These are phyloP conservation scores for Spheniscus mendiculus DNA, from an alignment of 2,113 vertebrate genomes.

Conservation along the genomic window DNA sequence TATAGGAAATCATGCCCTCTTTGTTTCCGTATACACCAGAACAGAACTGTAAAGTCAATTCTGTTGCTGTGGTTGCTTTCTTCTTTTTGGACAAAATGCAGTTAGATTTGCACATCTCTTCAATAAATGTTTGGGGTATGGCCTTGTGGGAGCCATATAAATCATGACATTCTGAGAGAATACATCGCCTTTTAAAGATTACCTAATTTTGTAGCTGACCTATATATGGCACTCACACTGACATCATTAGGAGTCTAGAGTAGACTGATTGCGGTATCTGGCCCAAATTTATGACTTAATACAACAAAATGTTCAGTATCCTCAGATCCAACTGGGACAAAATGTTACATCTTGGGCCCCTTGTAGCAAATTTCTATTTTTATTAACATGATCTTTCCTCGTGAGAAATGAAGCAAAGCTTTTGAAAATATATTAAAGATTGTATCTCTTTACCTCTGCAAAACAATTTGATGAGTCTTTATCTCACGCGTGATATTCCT, in stretches of 20 bases:
- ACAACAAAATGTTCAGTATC: not conserved
- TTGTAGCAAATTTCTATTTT: not conserved
- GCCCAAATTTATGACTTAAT: conserved; percentile 6
- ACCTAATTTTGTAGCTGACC: not conserved
- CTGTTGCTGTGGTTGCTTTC: not conserved
- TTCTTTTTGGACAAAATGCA: not conserved
- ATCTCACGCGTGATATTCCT: accelerated
- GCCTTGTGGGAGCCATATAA: not conserved
- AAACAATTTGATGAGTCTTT: not conserved
- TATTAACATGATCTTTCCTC: not conserved
- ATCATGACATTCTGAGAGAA: not conserved
- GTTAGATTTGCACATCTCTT: not conserved
- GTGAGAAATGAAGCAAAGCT: not conserved
- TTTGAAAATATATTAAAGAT: not conserved
- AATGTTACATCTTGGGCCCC: not conserved
- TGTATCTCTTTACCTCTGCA: not conserved
- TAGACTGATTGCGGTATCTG: not conserved
- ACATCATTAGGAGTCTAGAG: not conserved
- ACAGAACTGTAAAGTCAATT: not conserved
- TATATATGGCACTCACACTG: not conserved
- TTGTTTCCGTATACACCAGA: not conserved
- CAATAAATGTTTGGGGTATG: not conserved
- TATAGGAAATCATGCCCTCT: not conserved
- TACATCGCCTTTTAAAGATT: not conserved
- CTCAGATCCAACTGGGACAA: not conserved